Base-by-base conservation (phyloP, 2,888 invertebrate genomes). In the Agelastica alni region DNA sequence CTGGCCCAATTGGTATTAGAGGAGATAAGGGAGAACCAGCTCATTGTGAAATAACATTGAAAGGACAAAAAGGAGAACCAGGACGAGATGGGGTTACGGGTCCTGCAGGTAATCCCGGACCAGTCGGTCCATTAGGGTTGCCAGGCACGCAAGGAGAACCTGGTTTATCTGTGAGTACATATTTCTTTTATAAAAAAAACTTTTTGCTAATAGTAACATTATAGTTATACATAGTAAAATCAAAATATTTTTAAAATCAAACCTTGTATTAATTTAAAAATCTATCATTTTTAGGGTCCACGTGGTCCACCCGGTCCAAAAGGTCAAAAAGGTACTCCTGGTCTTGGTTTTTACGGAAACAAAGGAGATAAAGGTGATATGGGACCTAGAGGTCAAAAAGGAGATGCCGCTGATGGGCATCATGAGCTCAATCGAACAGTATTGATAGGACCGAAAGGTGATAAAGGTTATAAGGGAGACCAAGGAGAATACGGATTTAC, bases 51-150 rank as follows among this genome's bases (percentile, higher is more conserved):
- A 79, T 83, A 14, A 83, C 84, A 63, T 80, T 83, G 0, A 89
- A 89, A 74, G 94, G 94, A 28, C 88, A 91, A 72, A 93, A 93
- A 70, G 94, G 94, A 71, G 92, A 93, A 74, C 87, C 87, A 2
- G 91, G 93, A 42, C 76, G 82, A 30, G 85, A 88, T 67, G 95
- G 95, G 34, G 83, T 83, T 42, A 80, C 80, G 64, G 90, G 91
- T 32, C 76, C 78, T 5, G 78, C 81, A 6, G 90, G 90, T 9
- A 77, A 81, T 30, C 82, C 84, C 3, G 89, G 89, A 2, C 81
- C 81, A 1, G 68, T 79, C 32, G 89, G 89, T 26, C 79, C 78
- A n/a, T 64, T 73, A 2, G 88, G 89, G 7, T 70, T 77, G 13
- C 60, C 73, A 20, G 89, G 90, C 45, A 71, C 77, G 1, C 84